Conservation (phyloP, 2,797 vertebrate species). For the Cossypha heuglini region DNA sequence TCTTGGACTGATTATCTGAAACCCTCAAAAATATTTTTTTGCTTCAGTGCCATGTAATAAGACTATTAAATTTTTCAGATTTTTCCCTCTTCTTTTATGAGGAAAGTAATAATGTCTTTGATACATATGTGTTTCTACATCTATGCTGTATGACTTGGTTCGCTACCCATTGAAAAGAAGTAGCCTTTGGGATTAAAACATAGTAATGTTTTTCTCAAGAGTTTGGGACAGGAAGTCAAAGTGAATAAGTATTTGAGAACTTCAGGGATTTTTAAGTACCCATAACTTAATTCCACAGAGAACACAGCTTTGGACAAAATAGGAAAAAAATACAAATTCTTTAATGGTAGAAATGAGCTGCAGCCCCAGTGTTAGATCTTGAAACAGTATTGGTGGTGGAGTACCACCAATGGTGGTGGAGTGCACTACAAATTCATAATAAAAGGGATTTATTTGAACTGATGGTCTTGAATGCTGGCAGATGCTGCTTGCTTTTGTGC, state of each 20-base stretch:
- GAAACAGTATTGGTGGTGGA: not conserved
- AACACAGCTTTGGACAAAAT: not conserved
- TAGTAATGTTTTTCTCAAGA: not conserved
- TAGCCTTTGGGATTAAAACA: conserved; percentile 24
- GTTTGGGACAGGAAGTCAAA: conserved; percentile 42
- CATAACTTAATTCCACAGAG: not conserved
- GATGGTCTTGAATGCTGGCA: not conserved
- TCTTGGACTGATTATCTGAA: conserved; percentile 44
- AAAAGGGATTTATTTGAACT: not conserved
- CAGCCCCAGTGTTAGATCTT: not conserved
- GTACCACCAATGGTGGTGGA: not conserved
- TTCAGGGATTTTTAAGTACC: conserved; percentile 27
- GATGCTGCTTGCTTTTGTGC: not conserved
- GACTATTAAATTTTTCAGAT: not conserved
- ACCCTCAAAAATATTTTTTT: not conserved
- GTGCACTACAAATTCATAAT: not conserved
- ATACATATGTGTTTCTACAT: not conserved
- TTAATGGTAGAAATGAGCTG: not conserved
- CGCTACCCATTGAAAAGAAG: conserved; percentile 23
- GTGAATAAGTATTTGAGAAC: conserved; percentile 11
- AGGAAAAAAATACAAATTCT: not conserved
- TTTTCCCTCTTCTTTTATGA: not conserved
- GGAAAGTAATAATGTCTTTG: not conserved
- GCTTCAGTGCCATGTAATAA: not conserved
- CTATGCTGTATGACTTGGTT: conserved; percentile 23